Evolutionary conservation across 2,797 vertebrate genomes (phyloP).

Genomic region (Lepus oiostolus): DNA sequence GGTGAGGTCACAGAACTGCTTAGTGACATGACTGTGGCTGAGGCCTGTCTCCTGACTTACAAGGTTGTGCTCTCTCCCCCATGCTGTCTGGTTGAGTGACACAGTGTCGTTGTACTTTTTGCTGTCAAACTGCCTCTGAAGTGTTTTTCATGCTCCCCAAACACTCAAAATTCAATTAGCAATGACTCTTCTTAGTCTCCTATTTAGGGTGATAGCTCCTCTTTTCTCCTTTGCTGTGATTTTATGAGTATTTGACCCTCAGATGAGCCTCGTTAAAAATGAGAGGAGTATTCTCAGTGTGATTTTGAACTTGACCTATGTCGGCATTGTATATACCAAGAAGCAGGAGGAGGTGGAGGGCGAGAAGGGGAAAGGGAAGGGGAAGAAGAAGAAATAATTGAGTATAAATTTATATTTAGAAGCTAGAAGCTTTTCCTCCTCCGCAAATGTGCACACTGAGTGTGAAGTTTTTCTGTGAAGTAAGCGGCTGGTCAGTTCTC

Average conservation of each 20-base stretch:
- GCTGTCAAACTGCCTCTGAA: background rate
- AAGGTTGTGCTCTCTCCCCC: accelerated
- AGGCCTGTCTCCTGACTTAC: background rate
- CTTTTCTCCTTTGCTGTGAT: background rate
- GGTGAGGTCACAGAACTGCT: background rate
- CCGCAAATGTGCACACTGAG: accelerated
- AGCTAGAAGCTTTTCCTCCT: too few species aligned
- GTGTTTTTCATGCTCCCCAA: background rate
- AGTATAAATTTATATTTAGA: too few species aligned
- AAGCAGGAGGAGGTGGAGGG: too few species aligned
- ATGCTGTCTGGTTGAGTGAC: background rate
- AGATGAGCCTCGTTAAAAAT: background rate
- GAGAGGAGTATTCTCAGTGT: background rate
- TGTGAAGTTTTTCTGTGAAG: background rate
- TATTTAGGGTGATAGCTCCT: background rate
- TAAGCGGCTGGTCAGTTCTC: background rate
- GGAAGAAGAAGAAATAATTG: too few species aligned
- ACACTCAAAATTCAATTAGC: background rate
- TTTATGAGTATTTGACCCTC: background rate
- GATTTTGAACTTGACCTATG: background rate
- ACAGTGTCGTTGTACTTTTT: accelerated
- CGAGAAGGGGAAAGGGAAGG: too few species aligned
- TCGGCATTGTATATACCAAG: too few species aligned
- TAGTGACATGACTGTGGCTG: background rate
- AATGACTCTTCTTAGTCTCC: background rate